Evolutionary conservation across 1,140 invertebrate species (phyloP), one percentile per base, ranked within the genome.

Genomic region (Himalopsyche phryganea): DNA sequence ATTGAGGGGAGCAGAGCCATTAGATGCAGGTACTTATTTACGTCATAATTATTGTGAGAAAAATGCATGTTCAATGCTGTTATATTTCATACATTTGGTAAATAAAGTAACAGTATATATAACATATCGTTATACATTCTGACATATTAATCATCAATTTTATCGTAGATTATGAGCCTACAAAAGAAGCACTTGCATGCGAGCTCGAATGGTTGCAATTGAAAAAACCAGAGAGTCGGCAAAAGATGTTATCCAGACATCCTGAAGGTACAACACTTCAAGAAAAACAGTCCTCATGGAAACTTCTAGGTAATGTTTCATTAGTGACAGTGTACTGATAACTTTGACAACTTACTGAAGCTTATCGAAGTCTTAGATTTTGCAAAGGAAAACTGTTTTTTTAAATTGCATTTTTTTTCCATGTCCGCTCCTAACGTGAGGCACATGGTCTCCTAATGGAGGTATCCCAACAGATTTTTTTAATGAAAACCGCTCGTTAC

Each of bases 151-250:
- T 13, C 7, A 17, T 50, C 11, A 50, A 5, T 50, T 11, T 35
- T 0, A n/a, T 54, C 45, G 11, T 28, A 54, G 51, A 17, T 0
- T 45, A 45, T n/a, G 18, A 40, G 15, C 54, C 54, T 2, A 57
- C 54, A 6, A 57, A 50, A 33, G 54, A 57, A 33, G 54, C 38
- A n/a, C 18, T 57, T 4, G 32, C 36, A 10, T 35, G 54, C 14
- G 54, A 57, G 17, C 48, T 57, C 46, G 54, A 57, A 17, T 57
- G 32, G 33, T n/a, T 55, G 3, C 18, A 19, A 33, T 6, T 42
- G 14, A 13, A 33, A 15, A 6, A 45, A 32, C 32, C 42, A 20
- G 20, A 35, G 40, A 11, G 44, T 32, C 50, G 35, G 5, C 15
- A 42, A 13, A 28, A 28, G 23, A 28, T 40, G 15, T 40, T 40